Conservation (phyloP, 2,113 vertebrate species). For the Microtus oregoni region DNA sequence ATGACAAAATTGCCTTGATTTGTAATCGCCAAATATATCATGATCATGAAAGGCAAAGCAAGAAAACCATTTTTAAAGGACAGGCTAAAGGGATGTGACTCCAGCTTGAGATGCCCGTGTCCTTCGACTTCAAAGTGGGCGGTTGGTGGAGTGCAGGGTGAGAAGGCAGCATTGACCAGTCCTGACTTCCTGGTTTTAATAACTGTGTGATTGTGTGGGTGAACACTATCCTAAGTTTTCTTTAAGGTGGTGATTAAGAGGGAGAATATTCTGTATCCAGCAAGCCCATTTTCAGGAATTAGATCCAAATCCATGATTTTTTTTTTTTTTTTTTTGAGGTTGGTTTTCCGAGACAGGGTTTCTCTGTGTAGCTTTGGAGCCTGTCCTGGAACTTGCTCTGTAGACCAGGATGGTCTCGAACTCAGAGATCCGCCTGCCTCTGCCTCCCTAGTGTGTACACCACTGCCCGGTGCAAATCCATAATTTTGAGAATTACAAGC, state of each 20-base stretch:
- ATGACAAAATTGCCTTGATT: neutral
- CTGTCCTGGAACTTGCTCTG: too few species aligned
- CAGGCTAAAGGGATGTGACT: neutral
- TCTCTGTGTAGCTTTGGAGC: too few species aligned
- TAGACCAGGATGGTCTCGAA: too few species aligned
- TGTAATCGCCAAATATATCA: neutral
- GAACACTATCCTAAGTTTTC: neutral
- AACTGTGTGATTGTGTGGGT: neutral
- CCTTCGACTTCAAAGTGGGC: neutral
- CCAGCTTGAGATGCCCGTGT: neutral
- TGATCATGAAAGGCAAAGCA: constrained; percentile 18
- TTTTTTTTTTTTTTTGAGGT: too few species aligned
- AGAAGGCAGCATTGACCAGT: neutral
- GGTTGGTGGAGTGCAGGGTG: neutral
- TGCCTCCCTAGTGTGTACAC: too few species aligned
- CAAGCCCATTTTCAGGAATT: constrained; percentile 48
- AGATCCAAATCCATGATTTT: constrained; percentile 8
- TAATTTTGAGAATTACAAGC: neutral
- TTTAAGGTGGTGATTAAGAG: constrained; percentile 20
- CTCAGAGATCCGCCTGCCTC: too few species aligned
- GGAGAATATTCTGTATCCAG: neutral
- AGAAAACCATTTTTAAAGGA: neutral
- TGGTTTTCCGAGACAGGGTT: too few species aligned
- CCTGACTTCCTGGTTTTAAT: constrained; percentile 42
- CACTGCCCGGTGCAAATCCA: neutral